Percentiles rank a stretch among this genome's conserved stretches.
Conservation (phyloP, 2,113 vertebrate species). For the Saccopteryx leptura region DNA sequence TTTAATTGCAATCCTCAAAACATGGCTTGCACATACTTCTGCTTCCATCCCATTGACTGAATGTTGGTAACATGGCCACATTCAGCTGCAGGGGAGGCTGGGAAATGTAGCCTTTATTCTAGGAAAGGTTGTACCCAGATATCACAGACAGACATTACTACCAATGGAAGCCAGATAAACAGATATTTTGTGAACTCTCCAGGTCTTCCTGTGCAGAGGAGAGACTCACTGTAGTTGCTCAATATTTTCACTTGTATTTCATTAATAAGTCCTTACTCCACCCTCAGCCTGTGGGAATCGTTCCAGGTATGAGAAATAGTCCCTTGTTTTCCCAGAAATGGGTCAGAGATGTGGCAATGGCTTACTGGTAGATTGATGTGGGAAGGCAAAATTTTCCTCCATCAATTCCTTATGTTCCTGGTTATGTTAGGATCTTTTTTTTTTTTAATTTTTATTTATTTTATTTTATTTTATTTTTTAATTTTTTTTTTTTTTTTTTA, state of each 20-base stretch:
- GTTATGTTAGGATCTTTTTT: conserved; percentile 6
- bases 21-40: not conserved
- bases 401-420: not conserved
- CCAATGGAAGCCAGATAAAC: not conserved
- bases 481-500: no score
- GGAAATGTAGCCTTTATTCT: not conserved
- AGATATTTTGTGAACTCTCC: not conserved
- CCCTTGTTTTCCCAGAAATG: conserved; percentile 70
- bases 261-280: conserved; percentile 63
- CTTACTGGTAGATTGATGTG: conserved; percentile 21
- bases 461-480: no score
- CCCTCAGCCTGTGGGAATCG: conserved; percentile 67
- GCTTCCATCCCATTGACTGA: not conserved
- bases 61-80: conserved; percentile 12
- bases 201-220: conserved; percentile 8
- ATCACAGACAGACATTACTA: not conserved
- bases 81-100: not conserved
- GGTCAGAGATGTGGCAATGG: not conserved
- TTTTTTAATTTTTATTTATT: no score
- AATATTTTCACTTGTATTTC: conserved; percentile 59
- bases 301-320: conserved; percentile 71
- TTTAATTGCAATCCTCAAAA: conserved; percentile 35
- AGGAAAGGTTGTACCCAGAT: not conserved
- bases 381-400: conserved; percentile 23
- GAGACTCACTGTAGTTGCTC: conserved; percentile 56